phyloP scores from a whole-genome alignment of 2,888 invertebrate species.

The Monoplex corrugatus region DNA sequence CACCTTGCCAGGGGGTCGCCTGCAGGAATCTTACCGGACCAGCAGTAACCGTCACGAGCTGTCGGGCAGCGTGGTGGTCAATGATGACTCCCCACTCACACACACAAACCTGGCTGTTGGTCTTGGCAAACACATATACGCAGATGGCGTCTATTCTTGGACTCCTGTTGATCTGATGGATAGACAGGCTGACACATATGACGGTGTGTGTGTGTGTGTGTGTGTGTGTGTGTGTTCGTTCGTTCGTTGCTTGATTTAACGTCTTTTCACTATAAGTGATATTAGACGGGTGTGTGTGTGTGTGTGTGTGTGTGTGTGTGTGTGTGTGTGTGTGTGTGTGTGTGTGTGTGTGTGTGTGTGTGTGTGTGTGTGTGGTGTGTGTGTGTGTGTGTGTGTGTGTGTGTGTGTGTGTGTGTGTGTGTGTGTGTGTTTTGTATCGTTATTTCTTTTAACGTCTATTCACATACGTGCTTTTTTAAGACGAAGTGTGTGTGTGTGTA shows the following conservation, averaged over 20 bases:
- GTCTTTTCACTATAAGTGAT: too few species aligned
- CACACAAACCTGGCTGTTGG: slow-evolving; percentile 52
- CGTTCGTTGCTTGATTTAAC: too few species aligned
- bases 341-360: too few species aligned
- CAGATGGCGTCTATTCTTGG: slow-evolving; percentile 39
- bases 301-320: too few species aligned
- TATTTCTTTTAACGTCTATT: too few species aligned
- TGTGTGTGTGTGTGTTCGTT: not conserved
- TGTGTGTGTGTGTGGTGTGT: too few species aligned
- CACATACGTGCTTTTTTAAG: too few species aligned
- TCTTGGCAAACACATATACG: slow-evolving; percentile 49
- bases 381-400: too few species aligned
- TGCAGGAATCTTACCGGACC: slow-evolving; percentile 61
- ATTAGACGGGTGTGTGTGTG: not conserved
- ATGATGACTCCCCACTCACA: slow-evolving; percentile 63
- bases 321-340: too few species aligned
- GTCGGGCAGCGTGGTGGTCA: slow-evolving; percentile 61
- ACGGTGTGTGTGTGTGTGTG: slow-evolving; percentile 34
- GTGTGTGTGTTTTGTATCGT: too few species aligned
- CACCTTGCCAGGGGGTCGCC: slow-evolving; percentile 65
- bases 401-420: too few species aligned
- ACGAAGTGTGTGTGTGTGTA: not conserved
- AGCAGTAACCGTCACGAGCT: slow-evolving; percentile 64
- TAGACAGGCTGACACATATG: slow-evolving; percentile 13
- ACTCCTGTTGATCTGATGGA: slow-evolving; percentile 41